These are phyloP conservation scores for Caenorhabditis plicata DNA, from an alignment of 2,888 invertebrate species.

Conservation along the genomic window DNA sequence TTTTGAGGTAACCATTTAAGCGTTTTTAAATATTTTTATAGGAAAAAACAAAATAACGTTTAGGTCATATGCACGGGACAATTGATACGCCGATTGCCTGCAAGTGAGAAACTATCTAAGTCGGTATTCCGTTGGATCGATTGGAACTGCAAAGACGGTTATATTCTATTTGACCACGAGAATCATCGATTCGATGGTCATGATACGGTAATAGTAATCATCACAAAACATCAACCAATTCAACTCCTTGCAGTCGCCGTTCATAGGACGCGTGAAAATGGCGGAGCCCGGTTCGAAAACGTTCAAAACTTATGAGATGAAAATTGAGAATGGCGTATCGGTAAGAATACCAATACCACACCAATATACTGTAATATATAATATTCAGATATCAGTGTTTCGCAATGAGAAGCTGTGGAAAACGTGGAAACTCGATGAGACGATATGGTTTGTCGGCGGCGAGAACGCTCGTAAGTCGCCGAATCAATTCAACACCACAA, in stretches of 20 bases:
- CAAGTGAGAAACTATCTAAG: conserved; percentile 32
- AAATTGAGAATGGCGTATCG: conserved; percentile 43
- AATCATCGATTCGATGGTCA: conserved; percentile 18
- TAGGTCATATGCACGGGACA: conserved; percentile 24
- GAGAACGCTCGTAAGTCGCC: conserved; percentile 45
- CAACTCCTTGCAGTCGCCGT: conserved; percentile 22
- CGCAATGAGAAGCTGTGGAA: conserved; percentile 41
- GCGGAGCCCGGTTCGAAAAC: conserved; percentile 59
- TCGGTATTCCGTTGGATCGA: conserved; percentile 38
- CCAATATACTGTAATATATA: background rate
- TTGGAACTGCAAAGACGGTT: conserved; percentile 36
- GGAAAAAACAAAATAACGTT: no score
- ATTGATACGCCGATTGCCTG: conserved; percentile 27
- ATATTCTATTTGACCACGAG: conserved; percentile 36
- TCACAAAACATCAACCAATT: no score
- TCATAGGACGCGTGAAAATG: conserved; percentile 57
- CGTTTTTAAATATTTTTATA: background rate
- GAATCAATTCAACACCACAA: conserved; percentile 19
- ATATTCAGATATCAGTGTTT: conserved; percentile 24
- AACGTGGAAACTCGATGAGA: conserved; percentile 50
- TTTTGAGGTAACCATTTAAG: conserved; percentile 41
- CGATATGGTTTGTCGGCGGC: conserved; percentile 56
- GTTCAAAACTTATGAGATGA: conserved; percentile 58
- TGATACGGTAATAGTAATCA: conserved; percentile 36
- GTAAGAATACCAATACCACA: no score